phyloP scores from a whole-genome alignment of 2,113 vertebrate genomes.

The Spizaetus ornatus region DNA sequence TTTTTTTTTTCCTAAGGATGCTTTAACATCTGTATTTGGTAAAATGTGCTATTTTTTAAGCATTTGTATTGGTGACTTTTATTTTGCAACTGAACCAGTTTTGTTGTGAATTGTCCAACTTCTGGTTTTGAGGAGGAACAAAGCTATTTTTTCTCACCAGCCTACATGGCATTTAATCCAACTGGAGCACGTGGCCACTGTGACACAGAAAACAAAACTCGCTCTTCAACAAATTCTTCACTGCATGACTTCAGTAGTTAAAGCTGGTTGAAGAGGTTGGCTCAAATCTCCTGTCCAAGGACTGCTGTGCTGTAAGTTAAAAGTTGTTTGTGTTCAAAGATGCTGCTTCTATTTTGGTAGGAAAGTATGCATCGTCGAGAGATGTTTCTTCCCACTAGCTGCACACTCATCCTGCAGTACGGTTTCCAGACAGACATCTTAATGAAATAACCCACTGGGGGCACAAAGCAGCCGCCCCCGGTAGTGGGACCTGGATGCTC shows the following conservation, averaged over 20 bases:
- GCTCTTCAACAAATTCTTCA: background rate
- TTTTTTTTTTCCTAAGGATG: background rate
- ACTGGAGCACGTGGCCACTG: background rate
- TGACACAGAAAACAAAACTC: background rate
- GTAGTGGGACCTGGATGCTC: background rate
- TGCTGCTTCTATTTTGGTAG: background rate
- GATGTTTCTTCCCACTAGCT: background rate
- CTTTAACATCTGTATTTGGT: background rate
- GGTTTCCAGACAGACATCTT: background rate
- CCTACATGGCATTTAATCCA: background rate
- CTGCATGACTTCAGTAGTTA: background rate
- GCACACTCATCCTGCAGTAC: background rate
- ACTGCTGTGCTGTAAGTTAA: background rate
- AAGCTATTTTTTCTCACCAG: background rate
- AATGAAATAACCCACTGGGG: background rate
- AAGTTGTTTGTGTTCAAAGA: background rate
- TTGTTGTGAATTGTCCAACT: background rate
- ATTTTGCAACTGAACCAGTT: background rate
- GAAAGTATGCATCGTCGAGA: background rate
- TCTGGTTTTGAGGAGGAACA: background rate
- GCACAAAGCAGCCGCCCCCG: background rate
- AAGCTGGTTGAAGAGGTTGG: background rate
- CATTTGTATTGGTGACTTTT: background rate
- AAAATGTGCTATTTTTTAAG: background rate
- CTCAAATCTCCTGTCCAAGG: fast-evolving